phyloP scores from a whole-genome alignment of 2,113 vertebrate genomes.

The Pollimyrus isidori region DNA sequence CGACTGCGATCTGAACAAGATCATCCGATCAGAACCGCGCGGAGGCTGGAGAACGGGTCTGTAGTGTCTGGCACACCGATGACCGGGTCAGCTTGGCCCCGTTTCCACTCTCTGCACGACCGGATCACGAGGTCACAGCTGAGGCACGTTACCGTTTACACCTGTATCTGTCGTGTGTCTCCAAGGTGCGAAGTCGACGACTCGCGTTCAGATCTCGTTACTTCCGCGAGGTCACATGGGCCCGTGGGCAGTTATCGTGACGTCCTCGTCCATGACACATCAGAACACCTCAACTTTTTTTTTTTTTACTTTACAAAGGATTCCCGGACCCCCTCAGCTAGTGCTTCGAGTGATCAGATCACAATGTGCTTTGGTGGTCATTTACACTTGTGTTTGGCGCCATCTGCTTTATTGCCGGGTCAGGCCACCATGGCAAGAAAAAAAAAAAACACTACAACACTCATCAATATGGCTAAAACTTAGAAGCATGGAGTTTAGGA shows the following conservation, averaged over 20 bases:
- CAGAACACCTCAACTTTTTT: not conserved
- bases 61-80: not conserved
- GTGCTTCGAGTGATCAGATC: not conserved
- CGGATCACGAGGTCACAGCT: not conserved
- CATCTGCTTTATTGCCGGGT: not conserved
- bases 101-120: not conserved
- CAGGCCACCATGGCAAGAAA: no score
- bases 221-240: not conserved
- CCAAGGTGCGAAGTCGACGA: no score
- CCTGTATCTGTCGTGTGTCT: not conserved
- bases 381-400: not conserved
- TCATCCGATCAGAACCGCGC: not conserved
- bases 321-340: not conserved
- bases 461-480: no score
- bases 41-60: not conserved
- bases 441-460: no score
- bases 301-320: not conserved
- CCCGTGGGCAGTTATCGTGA: not conserved
- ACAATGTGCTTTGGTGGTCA: not conserved
- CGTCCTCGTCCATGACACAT: not conserved
- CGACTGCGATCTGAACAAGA: not conserved
- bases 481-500: no score
- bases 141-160: not conserved
- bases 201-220: not conserved
- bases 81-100: no score